Conservation (phyloP, 2,113 vertebrate genomes). For the Zootoca vivipara region DNA sequence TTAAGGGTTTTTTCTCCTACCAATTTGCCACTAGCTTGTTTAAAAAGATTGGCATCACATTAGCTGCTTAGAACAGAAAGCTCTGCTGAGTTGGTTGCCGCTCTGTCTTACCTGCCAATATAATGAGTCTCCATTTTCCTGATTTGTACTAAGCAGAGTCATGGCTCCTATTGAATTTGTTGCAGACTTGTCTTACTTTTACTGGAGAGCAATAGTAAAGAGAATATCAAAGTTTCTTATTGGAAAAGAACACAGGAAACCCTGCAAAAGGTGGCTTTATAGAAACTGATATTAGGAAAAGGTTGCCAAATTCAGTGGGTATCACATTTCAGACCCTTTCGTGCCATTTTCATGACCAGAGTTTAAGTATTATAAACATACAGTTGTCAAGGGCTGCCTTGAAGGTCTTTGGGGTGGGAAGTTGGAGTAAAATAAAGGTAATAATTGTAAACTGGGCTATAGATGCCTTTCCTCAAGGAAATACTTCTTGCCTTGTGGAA, state of each 20-base stretch:
- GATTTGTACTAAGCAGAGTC: neutral
- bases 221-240: neutral
- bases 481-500: neutral
- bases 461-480: neutral
- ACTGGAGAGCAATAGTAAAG: too few species aligned
- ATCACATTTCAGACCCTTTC: neutral
- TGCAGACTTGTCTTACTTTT: neutral
- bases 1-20: neutral
- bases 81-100: neutral
- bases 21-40: slow-evolving; percentile 7
- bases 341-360: neutral
- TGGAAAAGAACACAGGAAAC: neutral
- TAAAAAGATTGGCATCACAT: neutral
- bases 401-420: neutral
- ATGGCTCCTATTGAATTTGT: neutral
- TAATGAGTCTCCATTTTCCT: neutral
- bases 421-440: neutral
- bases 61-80: neutral
- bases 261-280: neutral
- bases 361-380: neutral
- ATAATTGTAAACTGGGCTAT: neutral
- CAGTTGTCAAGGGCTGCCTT: neutral
- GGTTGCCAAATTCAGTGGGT: neutral
- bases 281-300: neutral
- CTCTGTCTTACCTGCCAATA: neutral